Base-by-base conservation (phyloP, 2,888 invertebrate genomes). In the Leptinotarsa juncta region DNA sequence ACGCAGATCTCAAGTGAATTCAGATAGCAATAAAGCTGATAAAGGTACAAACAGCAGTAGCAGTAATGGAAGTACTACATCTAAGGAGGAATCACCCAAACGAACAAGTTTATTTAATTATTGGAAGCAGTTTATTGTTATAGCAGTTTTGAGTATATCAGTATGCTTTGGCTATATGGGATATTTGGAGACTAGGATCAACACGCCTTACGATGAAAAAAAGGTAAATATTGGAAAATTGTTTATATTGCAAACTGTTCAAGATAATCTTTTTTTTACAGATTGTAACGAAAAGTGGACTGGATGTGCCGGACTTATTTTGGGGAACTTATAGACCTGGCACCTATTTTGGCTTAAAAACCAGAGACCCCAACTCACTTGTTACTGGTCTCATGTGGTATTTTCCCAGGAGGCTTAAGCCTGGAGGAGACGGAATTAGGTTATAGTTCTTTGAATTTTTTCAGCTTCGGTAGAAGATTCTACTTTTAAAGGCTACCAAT, bases 371-470 rank as follows among this genome's bases (percentile, higher is more conserved):
- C 0, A 89, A 93, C 71, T 97, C 98, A 0, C 91, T 97, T 1
- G 94, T 97, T 0, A 94, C 96, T 83, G 99, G 99, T 0, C 89
- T 98, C 26, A 98, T 99, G 97, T 99, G 98, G 99, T 97, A 98
- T 85, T 93, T 94, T 78, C 95, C 95, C 0, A 90, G 90, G 3
- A 89, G 91, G 80, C 84, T 94, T 42, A 89, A 90, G 0, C 90
- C 92, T 2, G 92, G 92, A 50, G 94, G 94, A 78, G 94, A 94
- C 78, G 95, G 96, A 0, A 92, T 96, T 53, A 91, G 95, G 89
- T 93, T 87, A 81, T 77, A 75, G 4, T 49, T 32, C 57, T 62
- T 26, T 55, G 70, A 32, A 51, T 70, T 49, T 57, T 67, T 14
- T 20, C 48, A 75, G 72, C 7, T 65, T 57, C 0, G 3, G 0